phyloP scores from a whole-genome alignment of 2,888 invertebrate species.

The Dicranocentrus wangi region DNA sequence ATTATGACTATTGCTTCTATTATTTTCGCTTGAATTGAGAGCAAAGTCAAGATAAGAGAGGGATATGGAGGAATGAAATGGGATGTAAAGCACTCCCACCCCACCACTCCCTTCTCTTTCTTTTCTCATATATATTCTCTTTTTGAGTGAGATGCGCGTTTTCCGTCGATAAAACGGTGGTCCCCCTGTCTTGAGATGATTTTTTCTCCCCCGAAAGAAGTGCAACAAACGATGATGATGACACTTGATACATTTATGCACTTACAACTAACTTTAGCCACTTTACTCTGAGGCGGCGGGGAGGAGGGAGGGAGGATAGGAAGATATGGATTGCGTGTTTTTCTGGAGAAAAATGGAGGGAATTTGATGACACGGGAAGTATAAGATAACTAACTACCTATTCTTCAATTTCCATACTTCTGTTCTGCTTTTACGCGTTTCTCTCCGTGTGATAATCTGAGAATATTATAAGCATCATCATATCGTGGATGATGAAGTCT shows the following conservation, averaged over 20 bases:
- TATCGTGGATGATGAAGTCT: too few species aligned
- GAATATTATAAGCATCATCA: too few species aligned
- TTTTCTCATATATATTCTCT: background rate
- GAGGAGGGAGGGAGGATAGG: too few species aligned
- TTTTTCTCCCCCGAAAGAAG: too few species aligned
- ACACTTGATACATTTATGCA: conserved; percentile 11
- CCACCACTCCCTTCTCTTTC: background rate
- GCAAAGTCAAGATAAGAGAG: background rate
- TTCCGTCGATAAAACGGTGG: background rate
- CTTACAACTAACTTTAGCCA: background rate
- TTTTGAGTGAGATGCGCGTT: background rate
- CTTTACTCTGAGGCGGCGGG: too few species aligned
- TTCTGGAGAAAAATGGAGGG: too few species aligned
- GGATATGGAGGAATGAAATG: background rate
- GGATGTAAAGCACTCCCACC: background rate
- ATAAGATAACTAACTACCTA: too few species aligned
- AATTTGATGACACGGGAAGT: too few species aligned
- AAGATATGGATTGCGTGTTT: too few species aligned
- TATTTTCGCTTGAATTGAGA: background rate
- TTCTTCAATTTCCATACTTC: too few species aligned
- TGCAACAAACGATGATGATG: background rate
- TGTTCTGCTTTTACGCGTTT: too few species aligned
- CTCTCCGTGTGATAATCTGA: too few species aligned
- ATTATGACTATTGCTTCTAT: conserved; percentile 8
- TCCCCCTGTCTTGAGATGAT: background rate